Evolutionary conservation across 2,888 invertebrate genomes (phyloP).

Genomic region (Periphyllus acericola): DNA sequence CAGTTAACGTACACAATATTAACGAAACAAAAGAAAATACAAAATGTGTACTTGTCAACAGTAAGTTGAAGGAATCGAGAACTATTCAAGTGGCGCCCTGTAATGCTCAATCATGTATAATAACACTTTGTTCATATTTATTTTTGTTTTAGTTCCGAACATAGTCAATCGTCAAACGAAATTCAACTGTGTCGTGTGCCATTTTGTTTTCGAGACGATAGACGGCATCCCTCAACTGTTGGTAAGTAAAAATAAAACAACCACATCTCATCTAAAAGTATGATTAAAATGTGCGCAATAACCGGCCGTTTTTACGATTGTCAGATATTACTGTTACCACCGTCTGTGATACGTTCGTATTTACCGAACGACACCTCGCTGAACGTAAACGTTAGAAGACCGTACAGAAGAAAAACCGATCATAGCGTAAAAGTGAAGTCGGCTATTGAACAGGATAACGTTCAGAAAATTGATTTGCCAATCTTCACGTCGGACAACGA

Average conservation of each 20-base stretch:
- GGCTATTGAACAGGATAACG: neutral
- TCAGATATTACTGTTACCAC: constrained; percentile 1
- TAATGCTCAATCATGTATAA: no score
- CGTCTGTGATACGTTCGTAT: neutral
- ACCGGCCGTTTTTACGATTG: neutral
- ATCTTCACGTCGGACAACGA: neutral
- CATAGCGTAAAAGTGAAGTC: neutral
- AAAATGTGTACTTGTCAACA: neutral
- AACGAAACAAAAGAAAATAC: neutral
- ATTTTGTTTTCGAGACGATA: neutral
- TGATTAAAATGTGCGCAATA: no score
- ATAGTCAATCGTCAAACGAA: neutral
- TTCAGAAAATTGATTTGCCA: neutral
- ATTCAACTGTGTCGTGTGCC: neutral
- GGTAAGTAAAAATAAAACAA: neutral
- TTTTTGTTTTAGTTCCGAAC: neutral
- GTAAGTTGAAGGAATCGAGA: neutral
- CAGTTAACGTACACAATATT: neutral
- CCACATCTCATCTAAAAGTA: neutral
- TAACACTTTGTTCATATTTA: neutral
- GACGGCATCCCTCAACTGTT: neutral
- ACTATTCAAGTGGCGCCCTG: neutral
- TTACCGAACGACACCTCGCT: neutral
- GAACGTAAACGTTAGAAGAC: neutral
- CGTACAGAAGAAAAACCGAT: neutral